Conservation (phyloP, 2,113 vertebrate species). For the Actenoides hombroni region DNA sequence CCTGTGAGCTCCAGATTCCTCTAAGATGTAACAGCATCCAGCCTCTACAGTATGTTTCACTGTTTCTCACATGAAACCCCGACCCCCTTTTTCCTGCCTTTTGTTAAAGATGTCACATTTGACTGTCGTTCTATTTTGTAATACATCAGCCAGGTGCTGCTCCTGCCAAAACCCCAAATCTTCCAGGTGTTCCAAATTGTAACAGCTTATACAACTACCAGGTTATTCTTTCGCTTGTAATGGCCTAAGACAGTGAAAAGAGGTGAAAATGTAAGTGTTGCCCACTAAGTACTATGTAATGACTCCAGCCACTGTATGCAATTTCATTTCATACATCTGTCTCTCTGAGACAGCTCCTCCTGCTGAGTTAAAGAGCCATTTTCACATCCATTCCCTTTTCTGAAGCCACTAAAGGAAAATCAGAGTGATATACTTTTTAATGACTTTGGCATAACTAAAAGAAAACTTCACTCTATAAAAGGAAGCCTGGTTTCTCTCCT, state of each 20-base stretch:
- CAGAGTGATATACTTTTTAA: constrained; percentile 25
- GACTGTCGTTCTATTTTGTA: not conserved
- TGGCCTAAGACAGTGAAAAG: constrained; percentile 3
- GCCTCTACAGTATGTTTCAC: not conserved
- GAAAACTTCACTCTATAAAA: not conserved
- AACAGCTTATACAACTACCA: not conserved
- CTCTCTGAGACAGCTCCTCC: constrained; percentile 10
- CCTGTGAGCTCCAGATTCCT: not conserved
- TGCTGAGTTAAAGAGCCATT: constrained; percentile 48
- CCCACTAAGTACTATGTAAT: not conserved
- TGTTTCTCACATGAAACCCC: not conserved
- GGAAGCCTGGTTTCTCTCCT: not conserved
- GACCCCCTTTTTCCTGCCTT: not conserved
- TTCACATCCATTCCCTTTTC: not conserved
- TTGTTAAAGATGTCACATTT: not conserved
- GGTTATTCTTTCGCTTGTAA: constrained; percentile 36
- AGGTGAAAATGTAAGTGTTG: not conserved
- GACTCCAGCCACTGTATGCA: not conserved
- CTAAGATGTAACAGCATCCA: not conserved
- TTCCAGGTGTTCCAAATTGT: not conserved
- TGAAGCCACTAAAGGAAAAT: constrained; percentile 6
- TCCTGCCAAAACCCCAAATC: not conserved
- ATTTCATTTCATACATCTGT: not conserved
- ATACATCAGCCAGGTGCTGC: not conserved
- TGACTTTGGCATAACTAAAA: constrained; percentile 28